Base-by-base conservation (phyloP, 2,797 vertebrate genomes). In the Gallinago nigripennis region DNA sequence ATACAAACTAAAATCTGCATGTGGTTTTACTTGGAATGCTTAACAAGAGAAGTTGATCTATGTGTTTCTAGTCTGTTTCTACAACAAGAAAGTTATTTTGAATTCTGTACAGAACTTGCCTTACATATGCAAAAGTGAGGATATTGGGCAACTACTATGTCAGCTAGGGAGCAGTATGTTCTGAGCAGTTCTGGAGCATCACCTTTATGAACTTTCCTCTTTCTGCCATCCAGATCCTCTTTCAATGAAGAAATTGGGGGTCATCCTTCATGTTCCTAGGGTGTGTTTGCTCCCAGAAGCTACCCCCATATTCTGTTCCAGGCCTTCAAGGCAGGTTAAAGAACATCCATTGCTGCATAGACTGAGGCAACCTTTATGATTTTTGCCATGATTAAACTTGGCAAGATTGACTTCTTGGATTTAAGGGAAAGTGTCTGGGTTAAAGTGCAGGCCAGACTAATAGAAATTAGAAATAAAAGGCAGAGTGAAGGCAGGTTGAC, bases 1-100 rank as follows among this genome's bases (percentile, higher is more conserved):
- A 78, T 30, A 56, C 68, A 57, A 89, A 82, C 50, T 88, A 86
- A 83, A 88, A 77, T 84, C 86, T 83, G 80, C 63, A 33, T 86
- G 83, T 81, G 86, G 76, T 83, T 88, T 84, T 64, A 81, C 65
- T 93, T 92, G 88, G 92, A 83, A 94, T 35, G 39, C 35, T 83
- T 73, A 90, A 48, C 2, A 2, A 65, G 41, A 37, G 76, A 65
- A 4, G 6, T 17, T 79, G 63, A 75, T 66, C 72, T 70, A 8
- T 73, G 78, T 81, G 75, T 77, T 86, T 76, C 37, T 86, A 56
- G 58, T 30, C 48, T 76, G 82, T 70, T 92, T 72, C 46, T 83
- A 57, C 72, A 93, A 68, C 33, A 86, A 53, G 73, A 86, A 72
- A 46, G 48, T 66, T 78, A 35, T 71, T 66, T 58, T 81, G 57